Percentiles rank a stretch among this genome's conserved stretches.
phyloP scores from a whole-genome alignment of 1,140 invertebrate species.

The Coboldia fuscipes region DNA sequence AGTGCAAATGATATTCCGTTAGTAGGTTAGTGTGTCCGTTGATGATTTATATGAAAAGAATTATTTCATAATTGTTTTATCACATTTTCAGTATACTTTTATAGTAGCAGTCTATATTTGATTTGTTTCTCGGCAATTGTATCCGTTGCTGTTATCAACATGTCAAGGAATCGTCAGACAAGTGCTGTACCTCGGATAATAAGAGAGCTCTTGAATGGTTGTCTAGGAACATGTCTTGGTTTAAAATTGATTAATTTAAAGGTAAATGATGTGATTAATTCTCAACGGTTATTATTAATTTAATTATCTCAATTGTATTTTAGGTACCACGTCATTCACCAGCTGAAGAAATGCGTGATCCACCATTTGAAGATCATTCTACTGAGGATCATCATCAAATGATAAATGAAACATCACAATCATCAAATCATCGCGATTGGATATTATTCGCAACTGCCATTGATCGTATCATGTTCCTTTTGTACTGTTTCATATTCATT shows the following conservation, averaged over 20 bases:
- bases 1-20: conserved; percentile 36
- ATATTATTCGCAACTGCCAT: conserved; percentile 32
- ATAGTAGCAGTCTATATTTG: conserved; percentile 33
- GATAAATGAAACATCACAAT: conserved; percentile 14
- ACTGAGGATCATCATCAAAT: conserved; percentile 22
- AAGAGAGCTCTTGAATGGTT: conserved; percentile 27
- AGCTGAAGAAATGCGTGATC: conserved; percentile 17
- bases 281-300: background rate
- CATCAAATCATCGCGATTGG: conserved; percentile 32
- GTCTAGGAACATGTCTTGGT: conserved; percentile 26
- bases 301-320: conserved; percentile 6
- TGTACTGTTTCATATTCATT: conserved; percentile 28
- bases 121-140: conserved; percentile 35
- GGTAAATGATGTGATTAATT: conserved; percentile 5
- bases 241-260: conserved; percentile 16
- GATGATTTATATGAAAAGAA: conserved; percentile 1
- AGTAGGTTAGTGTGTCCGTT: conserved; percentile 30
- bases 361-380: conserved; percentile 11
- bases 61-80: conserved; percentile 1
- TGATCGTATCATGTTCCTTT: conserved; percentile 32
- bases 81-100: conserved; percentile 24
- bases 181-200: conserved; percentile 29
- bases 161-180: conserved; percentile 25
- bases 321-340: conserved; percentile 16
- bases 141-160: conserved; percentile 35